Conservation (phyloP, 23 tunicate genomes). For the Trididemnum clinides region DNA sequence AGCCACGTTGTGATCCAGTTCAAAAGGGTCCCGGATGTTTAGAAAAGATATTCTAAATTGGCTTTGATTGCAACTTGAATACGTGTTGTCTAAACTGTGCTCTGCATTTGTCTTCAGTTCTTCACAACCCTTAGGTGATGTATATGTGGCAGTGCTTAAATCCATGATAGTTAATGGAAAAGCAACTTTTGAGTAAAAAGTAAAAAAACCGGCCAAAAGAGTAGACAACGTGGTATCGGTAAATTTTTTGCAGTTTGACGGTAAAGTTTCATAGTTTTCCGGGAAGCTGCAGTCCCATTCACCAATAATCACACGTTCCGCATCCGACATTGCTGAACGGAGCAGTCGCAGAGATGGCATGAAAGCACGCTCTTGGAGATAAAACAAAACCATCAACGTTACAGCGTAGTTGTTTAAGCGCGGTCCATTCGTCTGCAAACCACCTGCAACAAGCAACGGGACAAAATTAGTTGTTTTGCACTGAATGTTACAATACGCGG, state of each 20-base stretch:
- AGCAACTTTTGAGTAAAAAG: constrained; percentile 61
- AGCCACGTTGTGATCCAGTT: constrained; percentile 78
- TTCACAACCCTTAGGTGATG: neutral
- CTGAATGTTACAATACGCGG: no score
- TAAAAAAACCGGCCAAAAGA: constrained; percentile 59
- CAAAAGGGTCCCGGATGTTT: constrained; percentile 88
- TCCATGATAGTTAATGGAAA: constrained; percentile 45
- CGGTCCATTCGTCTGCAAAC: constrained; percentile 56
- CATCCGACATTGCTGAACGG: neutral
- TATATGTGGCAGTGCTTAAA: constrained; percentile 17
- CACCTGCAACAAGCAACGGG: constrained; percentile 53
- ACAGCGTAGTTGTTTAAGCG: constrained; percentile 87
- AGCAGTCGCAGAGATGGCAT: constrained; percentile 48
- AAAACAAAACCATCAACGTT: constrained; percentile 63
- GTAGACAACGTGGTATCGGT: constrained; percentile 9
- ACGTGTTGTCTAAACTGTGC: no score
- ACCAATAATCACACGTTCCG: neutral
- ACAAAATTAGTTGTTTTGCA: no score
- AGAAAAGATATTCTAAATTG: constrained; percentile 43
- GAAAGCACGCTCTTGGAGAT: constrained; percentile 19
- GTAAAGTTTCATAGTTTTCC: neutral
- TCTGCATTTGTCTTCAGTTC: neutral
- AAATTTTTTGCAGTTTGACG: neutral
- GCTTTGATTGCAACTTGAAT: neutral
- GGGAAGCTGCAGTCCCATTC: constrained; percentile 71